Evolutionary conservation across 2,113 vertebrate genomes (phyloP).

Genomic region (Agapornis roseicollis): DNA sequence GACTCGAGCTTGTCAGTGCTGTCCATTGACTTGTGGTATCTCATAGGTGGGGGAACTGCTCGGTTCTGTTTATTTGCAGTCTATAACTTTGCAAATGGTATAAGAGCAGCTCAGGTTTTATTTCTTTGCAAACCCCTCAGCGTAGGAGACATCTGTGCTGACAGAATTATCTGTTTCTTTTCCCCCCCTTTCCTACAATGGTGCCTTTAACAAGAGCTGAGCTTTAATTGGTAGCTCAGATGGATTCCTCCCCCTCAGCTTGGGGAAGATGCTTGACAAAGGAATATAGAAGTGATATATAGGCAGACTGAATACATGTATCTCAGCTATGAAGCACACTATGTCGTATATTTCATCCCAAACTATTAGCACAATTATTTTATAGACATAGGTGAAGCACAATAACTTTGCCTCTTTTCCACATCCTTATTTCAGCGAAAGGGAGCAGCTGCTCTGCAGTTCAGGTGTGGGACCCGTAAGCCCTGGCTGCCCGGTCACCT

Average conservation of each 20-base stretch:
- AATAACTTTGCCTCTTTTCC: neutral
- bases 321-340: neutral
- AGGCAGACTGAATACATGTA: neutral
- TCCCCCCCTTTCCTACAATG: neutral
- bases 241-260: neutral
- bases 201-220: slow-evolving; percentile 17
- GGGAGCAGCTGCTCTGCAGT: neutral
- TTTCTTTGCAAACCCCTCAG: slow-evolving; percentile 41
- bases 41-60: slow-evolving; percentile 4
- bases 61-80: slow-evolving; percentile 33
- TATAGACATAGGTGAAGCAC: neutral
- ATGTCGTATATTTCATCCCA: neutral
- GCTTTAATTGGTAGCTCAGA: slow-evolving; percentile 23
- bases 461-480: neutral
- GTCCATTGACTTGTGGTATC: slow-evolving; percentile 1
- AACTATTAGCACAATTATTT: neutral
- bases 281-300: neutral
- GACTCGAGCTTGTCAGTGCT: slow-evolving; percentile 11
- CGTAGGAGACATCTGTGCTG: slow-evolving; percentile 57
- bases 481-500: accelerated
- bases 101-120: slow-evolving; percentile 32
- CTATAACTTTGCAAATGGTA: slow-evolving; percentile 31
- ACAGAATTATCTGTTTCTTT: slow-evolving; percentile 51
- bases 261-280: slow-evolving; percentile 22
- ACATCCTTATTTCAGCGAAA: accelerated